Percentiles rank a stretch among this genome's conserved stretches.
phyloP scores from a whole-genome alignment of 2,888 invertebrate genomes.

The Drosophila percnosoma region DNA sequence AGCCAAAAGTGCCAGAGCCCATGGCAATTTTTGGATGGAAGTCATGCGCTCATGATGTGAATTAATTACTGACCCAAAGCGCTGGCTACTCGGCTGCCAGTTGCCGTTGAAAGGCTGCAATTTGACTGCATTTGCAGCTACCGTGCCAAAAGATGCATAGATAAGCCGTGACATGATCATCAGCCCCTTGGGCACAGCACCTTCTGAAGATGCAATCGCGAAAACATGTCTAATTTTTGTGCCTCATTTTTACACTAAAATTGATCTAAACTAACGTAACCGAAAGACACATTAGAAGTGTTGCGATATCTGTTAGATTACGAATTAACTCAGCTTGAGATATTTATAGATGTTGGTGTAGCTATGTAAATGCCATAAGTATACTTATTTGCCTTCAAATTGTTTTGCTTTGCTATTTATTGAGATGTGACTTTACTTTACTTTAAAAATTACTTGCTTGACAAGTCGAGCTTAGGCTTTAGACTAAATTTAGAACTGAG shows the following conservation, averaged over 20 bases:
- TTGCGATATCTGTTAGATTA: conserved; percentile 1
- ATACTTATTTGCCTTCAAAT: neutral
- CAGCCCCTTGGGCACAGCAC: conserved; percentile 27
- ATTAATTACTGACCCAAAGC: conserved; percentile 80
- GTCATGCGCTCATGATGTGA: conserved; percentile 65
- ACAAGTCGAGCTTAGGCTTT: neutral
- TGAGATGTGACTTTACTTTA: conserved; percentile 3
- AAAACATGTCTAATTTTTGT: conserved; percentile 17
- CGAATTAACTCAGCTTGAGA: neutral
- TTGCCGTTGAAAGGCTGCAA: conserved; percentile 67
- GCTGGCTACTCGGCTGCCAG: conserved; percentile 52
- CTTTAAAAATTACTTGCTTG: conserved; percentile 13
- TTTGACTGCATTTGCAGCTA: conserved; percentile 54
- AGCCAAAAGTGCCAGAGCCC: conserved; percentile 41
- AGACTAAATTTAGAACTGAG: neutral
- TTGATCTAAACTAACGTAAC: conserved; percentile 16
- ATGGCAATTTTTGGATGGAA: conserved; percentile 37
- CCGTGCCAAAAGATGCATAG: conserved; percentile 69
- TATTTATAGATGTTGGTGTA: neutral
- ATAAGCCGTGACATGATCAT: conserved; percentile 42
- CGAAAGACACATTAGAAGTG: neutral
- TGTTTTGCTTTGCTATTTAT: conserved; percentile 18
- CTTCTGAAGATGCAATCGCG: conserved; percentile 12
- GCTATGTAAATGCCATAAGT: neutral
- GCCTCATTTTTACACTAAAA: conserved; percentile 7